Conservation (phyloP, 1,140 invertebrate genomes). For the Uloborus diversus region DNA sequence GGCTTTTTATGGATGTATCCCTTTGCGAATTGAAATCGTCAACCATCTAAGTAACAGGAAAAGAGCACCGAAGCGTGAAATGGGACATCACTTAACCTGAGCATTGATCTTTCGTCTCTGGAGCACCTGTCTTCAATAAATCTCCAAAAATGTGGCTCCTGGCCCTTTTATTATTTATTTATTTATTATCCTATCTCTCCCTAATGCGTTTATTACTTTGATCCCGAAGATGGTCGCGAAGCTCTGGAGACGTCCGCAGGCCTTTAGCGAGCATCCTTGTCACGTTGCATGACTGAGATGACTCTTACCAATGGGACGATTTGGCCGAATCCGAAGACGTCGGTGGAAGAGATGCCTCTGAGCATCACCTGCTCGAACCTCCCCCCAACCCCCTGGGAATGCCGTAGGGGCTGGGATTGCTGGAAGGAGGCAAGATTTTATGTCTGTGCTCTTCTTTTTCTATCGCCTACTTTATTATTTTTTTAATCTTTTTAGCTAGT, state of each 20-base stretch:
- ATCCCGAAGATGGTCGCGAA: conserved; percentile 21
- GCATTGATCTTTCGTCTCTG: conserved; percentile 14
- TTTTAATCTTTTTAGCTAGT: no score
- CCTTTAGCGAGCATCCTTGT: conserved; percentile 2
- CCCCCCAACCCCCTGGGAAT: background rate
- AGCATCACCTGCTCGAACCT: conserved; percentile 28
- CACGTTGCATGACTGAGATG: conserved; percentile 30
- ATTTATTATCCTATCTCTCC: conserved; percentile 37
- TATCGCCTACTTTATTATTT: no score
- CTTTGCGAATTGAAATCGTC: no score
- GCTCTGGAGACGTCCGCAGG: conserved; percentile 13
- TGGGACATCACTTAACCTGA: conserved; percentile 9
- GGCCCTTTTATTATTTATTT: conserved; percentile 27
- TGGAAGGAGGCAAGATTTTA: conserved; percentile 27
- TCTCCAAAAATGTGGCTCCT: conserved; percentile 12
- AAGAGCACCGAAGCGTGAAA: background rate
- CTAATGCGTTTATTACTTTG: conserved; percentile 43
- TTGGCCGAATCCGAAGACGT: conserved; percentile 6
- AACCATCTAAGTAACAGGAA: background rate
- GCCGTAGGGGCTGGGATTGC: conserved; percentile 12
- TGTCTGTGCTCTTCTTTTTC: no score
- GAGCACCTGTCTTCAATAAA: conserved; percentile 24
- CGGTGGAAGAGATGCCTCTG: conserved; percentile 21
- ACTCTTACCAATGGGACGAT: conserved; percentile 29
- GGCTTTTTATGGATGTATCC: no score